A percentile compares a stretch with the other conserved stretches of the same genome.
phyloP scores from a whole-genome alignment of 2,888 invertebrate species.

The Rhingia campestris region DNA sequence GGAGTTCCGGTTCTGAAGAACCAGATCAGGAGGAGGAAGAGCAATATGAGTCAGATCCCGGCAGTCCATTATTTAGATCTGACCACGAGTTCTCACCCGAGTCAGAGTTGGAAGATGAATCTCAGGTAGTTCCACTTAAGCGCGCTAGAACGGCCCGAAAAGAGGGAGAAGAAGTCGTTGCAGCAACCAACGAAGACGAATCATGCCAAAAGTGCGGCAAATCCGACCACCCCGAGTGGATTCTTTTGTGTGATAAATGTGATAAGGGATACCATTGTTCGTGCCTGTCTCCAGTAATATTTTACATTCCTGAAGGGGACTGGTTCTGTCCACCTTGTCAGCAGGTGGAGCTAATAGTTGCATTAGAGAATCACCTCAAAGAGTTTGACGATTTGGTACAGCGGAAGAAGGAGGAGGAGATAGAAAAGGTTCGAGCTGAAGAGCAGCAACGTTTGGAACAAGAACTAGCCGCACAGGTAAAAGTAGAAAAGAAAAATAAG shows the following conservation, averaged over 20 bases:
- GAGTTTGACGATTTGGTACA: slow-evolving; percentile 90
- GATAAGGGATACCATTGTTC: slow-evolving; percentile 99
- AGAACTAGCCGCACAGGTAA: slow-evolving; percentile 81
- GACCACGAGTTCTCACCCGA: slow-evolving; percentile 97
- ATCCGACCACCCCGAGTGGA: slow-evolving; percentile 98
- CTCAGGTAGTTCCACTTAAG: slow-evolving; percentile 87
- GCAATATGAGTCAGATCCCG: slow-evolving; percentile 83
- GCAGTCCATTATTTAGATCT: slow-evolving; percentile 87
- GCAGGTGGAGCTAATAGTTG: slow-evolving; percentile 90
- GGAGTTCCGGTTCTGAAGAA: slow-evolving; percentile 82
- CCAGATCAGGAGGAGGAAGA: slow-evolving; percentile 83
- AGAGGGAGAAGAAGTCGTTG: slow-evolving; percentile 85
- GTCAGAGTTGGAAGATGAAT: slow-evolving; percentile 90
- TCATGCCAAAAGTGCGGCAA: slow-evolving; percentile 95
- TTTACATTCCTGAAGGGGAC: slow-evolving; percentile 97
- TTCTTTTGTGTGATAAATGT: slow-evolving; percentile 96
- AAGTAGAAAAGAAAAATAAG: slow-evolving; percentile 75
- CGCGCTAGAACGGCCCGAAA: slow-evolving; percentile 91
- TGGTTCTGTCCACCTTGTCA: slow-evolving; percentile 99
- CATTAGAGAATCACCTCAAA: slow-evolving; percentile 89
- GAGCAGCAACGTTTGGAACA: slow-evolving; percentile 75
- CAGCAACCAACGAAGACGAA: slow-evolving; percentile 83
- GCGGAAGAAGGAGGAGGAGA: slow-evolving; percentile 79
- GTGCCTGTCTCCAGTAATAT: slow-evolving; percentile 95
- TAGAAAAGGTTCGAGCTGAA: slow-evolving; percentile 77